Evolutionary conservation across 2,113 vertebrate genomes (phyloP).

Genomic region (Ophthalmolycus amberensis): DNA sequence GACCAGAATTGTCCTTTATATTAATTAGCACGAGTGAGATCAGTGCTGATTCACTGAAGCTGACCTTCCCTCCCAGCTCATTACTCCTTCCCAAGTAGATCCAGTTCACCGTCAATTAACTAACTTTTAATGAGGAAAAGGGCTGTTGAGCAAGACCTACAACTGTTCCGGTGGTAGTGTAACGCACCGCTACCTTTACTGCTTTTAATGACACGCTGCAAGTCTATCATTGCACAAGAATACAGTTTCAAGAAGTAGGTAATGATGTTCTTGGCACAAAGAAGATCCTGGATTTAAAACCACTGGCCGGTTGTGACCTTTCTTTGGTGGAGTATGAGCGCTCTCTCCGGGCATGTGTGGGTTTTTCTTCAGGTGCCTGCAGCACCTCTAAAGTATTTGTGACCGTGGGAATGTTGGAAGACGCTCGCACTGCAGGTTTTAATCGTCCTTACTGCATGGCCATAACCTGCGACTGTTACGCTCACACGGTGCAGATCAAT

Average conservation of each 20-base stretch:
- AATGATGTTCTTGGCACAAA: conserved; percentile 33
- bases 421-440: background rate
- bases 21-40: conserved; percentile 68
- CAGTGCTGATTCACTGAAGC: conserved; percentile 65
- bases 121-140: conserved; percentile 81
- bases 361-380: background rate
- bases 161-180: conserved; percentile 71
- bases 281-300: background rate
- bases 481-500: background rate
- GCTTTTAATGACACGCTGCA: conserved; percentile 68
- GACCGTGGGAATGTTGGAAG: background rate
- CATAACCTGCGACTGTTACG: background rate
- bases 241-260: conserved; percentile 47
- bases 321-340: background rate
- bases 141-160: conserved; percentile 82
- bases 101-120: conserved; percentile 77
- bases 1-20: conserved; percentile 39
- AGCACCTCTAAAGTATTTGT: background rate
- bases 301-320: background rate
- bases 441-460: background rate
- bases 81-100: conserved; percentile 76
- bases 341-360: background rate
- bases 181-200: conserved; percentile 76
- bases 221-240: conserved; percentile 49
- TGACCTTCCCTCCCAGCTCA: conserved; percentile 78